Evolutionary conservation across 1,140 invertebrate genomes (phyloP).

Genomic region (Callitettix versicolor): DNA sequence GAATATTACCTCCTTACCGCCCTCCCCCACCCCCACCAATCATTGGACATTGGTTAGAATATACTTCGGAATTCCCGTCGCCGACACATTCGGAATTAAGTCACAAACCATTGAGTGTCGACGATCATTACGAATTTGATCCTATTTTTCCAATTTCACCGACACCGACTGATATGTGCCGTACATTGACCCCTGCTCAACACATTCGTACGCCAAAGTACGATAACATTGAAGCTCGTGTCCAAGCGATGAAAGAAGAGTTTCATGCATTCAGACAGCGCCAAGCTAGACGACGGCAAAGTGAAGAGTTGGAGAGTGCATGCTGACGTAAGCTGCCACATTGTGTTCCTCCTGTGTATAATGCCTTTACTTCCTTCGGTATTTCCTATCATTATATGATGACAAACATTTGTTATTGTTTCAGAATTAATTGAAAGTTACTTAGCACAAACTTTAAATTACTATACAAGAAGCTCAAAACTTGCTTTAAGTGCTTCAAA

Average conservation of each 20-base stretch:
- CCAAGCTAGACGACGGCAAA: slow-evolving; percentile 58
- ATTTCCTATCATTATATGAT: background rate
- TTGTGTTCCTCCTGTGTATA: background rate
- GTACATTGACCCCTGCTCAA: slow-evolving; percentile 44
- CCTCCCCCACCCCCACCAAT: slow-evolving; percentile 46
- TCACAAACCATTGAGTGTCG: slow-evolving; percentile 59
- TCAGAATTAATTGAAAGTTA: background rate
- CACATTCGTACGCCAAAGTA: slow-evolving; percentile 44
- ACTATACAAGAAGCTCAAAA: background rate
- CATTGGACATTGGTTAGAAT: slow-evolving; percentile 4
- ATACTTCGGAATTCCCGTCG: slow-evolving; percentile 29
- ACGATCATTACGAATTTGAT: slow-evolving; percentile 93
- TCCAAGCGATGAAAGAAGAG: slow-evolving; percentile 90
- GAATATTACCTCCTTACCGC: slow-evolving; percentile 57
- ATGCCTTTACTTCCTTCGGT: background rate
- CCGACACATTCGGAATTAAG: slow-evolving; percentile 38
- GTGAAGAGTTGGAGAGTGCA: slow-evolving; percentile 60
- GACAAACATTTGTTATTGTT: background rate
- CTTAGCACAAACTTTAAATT: background rate
- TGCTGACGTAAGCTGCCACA: slow-evolving; percentile 41
- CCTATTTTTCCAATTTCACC: slow-evolving; percentile 61
- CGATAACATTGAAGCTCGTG: slow-evolving; percentile 78
- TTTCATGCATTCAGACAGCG: slow-evolving; percentile 85
- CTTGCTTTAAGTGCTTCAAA: too few relatives aligned
- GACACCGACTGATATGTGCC: slow-evolving; percentile 49